A percentile compares a stretch with the other conserved stretches of the same genome.
Conservation (phyloP, 2,888 invertebrate genomes). For the Nyleta sp. region DNA sequence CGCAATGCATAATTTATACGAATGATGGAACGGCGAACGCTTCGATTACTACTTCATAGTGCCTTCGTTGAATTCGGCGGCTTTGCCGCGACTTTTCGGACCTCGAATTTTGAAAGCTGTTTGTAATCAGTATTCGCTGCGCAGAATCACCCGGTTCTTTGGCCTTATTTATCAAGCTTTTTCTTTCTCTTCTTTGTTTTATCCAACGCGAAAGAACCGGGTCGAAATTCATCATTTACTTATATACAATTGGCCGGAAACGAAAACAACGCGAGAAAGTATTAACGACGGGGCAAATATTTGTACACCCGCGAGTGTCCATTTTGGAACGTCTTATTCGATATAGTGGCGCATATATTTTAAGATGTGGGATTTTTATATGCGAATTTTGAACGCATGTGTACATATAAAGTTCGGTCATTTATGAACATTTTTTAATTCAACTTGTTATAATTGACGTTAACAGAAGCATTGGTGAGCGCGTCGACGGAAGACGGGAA, state of each 20-base stretch:
- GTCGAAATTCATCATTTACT: neutral
- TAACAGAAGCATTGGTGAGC: neutral
- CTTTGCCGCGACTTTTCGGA: conserved; percentile 17
- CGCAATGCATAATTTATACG: conserved; percentile 20
- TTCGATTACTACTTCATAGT: conserved; percentile 28
- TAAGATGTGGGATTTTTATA: conserved; percentile 31
- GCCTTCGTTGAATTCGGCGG: conserved; percentile 36
- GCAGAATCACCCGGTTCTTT: neutral
- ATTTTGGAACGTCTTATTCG: conserved; percentile 12
- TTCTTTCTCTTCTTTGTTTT: neutral
- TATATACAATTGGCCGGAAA: neutral
- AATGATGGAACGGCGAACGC: conserved; percentile 12
- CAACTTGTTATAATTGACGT: conserved; percentile 4
- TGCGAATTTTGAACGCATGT: conserved; percentile 11
- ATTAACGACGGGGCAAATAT: conserved; percentile 30
- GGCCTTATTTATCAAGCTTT: neutral
- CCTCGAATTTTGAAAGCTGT: neutral
- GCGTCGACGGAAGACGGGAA: conserved; percentile 8
- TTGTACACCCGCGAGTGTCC: conserved; percentile 11
- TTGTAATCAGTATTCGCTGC: conserved; percentile 23
- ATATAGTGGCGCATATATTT: conserved; percentile 25
- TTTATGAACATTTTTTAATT: conserved; percentile 32
- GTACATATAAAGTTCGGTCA: conserved; percentile 26
- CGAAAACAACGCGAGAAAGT: conserved; percentile 30
- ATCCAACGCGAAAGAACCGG: neutral